phyloP scores from a whole-genome alignment of 2,888 invertebrate genomes.

The Diaphora mendica region DNA sequence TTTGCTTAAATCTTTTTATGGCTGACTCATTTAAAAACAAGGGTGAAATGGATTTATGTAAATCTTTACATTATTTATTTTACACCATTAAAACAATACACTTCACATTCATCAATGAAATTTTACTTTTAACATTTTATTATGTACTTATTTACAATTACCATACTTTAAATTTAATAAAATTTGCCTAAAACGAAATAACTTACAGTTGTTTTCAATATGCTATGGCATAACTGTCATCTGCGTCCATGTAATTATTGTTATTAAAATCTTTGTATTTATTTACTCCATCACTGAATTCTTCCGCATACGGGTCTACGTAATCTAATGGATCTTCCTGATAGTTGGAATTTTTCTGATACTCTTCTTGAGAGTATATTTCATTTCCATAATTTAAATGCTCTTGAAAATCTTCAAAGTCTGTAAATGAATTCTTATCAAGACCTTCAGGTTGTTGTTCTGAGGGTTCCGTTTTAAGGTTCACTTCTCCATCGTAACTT shows the following conservation, averaged over 20 bases:
- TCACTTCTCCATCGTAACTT: constrained; percentile 29
- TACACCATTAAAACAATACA: neutral
- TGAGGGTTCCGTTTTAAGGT: constrained; percentile 10
- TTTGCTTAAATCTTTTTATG: neutral
- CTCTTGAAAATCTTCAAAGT: constrained; percentile 59
- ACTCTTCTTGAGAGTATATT: constrained; percentile 60
- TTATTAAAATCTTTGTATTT: constrained; percentile 63
- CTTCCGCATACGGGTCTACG: constrained; percentile 60
- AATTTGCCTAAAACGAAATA: neutral
- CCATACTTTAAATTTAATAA: neutral
- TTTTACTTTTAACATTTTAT: constrained; percentile 4
- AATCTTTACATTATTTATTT: neutral
- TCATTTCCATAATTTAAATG: constrained; percentile 59
- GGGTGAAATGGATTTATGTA: neutral
- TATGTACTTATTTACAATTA: constrained; percentile 18
- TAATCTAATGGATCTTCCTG: constrained; percentile 50
- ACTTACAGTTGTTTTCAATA: constrained; percentile 50
- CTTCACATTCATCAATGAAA: neutral
- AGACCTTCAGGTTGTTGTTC: neutral
- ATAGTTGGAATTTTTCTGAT: constrained; percentile 47
- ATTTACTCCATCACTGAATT: constrained; percentile 47
- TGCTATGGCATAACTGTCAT: constrained; percentile 68
- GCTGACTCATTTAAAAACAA: neutral
- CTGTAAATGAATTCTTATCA: neutral
- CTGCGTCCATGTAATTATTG: constrained; percentile 65